A percentile compares a stretch with the other conserved stretches of the same genome.
These are phyloP conservation scores for Heteromormyrus szaboi DNA, from an alignment of 2,797 vertebrate species.

Conservation along the genomic window DNA sequence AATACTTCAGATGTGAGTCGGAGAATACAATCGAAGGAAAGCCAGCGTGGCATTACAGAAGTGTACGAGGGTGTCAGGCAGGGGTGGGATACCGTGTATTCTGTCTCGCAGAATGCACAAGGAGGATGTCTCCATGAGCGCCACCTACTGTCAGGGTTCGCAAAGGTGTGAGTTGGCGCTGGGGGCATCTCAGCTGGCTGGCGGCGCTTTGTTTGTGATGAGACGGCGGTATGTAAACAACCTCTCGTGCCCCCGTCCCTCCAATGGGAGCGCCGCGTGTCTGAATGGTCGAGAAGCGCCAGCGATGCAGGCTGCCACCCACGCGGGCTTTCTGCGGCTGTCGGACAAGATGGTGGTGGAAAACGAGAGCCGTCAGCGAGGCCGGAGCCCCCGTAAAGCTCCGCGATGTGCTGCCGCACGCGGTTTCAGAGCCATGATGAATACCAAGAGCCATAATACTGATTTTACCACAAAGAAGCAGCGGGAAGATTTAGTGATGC, in stretches of 20 bases:
- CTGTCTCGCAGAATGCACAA: neutral
- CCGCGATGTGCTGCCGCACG: neutral
- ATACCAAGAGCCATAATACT: neutral
- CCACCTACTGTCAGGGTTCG: neutral
- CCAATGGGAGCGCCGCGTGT: neutral
- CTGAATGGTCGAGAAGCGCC: neutral
- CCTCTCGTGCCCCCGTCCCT: neutral
- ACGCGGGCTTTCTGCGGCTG: neutral
- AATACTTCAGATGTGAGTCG: neutral
- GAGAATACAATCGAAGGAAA: neutral
- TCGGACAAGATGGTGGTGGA: neutral
- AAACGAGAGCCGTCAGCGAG: neutral
- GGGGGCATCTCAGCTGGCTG: neutral
- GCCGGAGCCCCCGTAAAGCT: neutral
- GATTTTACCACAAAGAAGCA: neutral
- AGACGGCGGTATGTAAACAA: neutral
- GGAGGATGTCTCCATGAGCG: neutral
- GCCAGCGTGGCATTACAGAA: neutral
- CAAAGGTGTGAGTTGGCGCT: neutral
- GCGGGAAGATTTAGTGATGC: neutral
- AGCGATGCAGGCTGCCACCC: neutral
- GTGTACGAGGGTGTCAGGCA: neutral
- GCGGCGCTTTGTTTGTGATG: neutral
- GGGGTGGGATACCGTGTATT: neutral
- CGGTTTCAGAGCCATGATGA: neutral